Conservation (phyloP, 2,888 invertebrate genomes). For the Drosophila algonquin region DNA sequence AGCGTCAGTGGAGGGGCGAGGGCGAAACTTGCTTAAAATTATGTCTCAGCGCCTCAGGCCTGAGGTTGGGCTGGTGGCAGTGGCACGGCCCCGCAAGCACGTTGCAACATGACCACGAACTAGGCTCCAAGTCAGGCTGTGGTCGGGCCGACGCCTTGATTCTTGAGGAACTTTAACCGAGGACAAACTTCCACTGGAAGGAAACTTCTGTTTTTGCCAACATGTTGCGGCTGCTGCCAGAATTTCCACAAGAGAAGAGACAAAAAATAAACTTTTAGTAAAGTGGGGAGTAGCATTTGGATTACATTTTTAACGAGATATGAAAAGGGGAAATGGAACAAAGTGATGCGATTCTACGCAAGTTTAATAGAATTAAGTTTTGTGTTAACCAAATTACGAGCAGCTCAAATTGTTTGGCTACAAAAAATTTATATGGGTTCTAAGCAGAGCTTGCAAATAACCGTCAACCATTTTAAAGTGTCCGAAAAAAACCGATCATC, state of each 20-base stretch:
- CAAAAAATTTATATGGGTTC: not conserved
- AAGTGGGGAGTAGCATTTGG: conserved; percentile 19
- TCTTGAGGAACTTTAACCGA: conserved; percentile 11
- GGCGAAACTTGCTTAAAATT: conserved; percentile 14
- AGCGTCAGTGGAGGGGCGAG: not conserved
- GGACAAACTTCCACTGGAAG: conserved; percentile 34
- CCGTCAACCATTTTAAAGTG: no score
- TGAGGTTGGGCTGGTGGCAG: not conserved
- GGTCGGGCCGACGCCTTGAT: conserved; percentile 14
- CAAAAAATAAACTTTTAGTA: conserved; percentile 17
- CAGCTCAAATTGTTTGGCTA: not conserved
- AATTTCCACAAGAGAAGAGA: conserved; percentile 15
- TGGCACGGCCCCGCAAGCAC: conserved; percentile 6
- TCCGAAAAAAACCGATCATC: no score
- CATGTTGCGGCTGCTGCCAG: conserved; percentile 42
- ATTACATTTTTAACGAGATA: conserved; percentile 6
- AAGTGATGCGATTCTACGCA: not conserved
- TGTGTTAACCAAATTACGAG: not conserved
- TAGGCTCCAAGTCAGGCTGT: conserved; percentile 24
- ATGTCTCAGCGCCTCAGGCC: conserved; percentile 16
- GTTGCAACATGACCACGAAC: conserved; percentile 32
- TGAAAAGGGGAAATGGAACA: not conserved
- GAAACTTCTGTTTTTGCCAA: conserved; percentile 36
- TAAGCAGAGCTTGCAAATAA: no score
- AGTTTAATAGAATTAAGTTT: not conserved